A percentile compares a stretch with the other conserved stretches of the same genome.
phyloP scores from a whole-genome alignment of 1,140 invertebrate genomes.

The Papilio polytes region DNA sequence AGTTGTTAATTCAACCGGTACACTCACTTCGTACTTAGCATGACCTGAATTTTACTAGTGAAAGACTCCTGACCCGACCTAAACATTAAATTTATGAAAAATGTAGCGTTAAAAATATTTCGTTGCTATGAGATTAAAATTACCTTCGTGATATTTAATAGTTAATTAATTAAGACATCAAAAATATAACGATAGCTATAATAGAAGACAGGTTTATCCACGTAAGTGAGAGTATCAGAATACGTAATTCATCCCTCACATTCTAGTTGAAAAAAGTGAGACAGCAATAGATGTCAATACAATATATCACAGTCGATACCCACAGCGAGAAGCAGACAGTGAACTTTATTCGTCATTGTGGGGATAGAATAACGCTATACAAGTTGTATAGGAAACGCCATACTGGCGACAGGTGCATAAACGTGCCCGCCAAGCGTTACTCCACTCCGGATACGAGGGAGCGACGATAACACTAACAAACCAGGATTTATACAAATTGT shows the following conservation, averaged over 20 bases:
- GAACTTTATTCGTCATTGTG: slow-evolving; percentile 17
- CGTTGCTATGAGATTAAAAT: not conserved
- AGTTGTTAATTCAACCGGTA: slow-evolving; percentile 28
- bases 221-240: not conserved
- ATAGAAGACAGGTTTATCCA: not conserved
- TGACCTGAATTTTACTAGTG: slow-evolving; percentile 2
- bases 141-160: not conserved
- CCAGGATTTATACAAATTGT: slow-evolving; percentile 30
- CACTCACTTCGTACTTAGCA: not conserved
- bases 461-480: slow-evolving; percentile 61
- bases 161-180: not conserved
- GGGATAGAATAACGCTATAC: slow-evolving; percentile 22
- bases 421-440: slow-evolving; percentile 60
- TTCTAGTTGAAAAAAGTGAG: not conserved
- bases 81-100: not conserved
- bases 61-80: slow-evolving; percentile 24
- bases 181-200: not conserved
- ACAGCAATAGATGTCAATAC: not conserved
- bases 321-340: not conserved
- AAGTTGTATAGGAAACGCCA: slow-evolving; percentile 51
- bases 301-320: not conserved
- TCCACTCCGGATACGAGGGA: slow-evolving; percentile 66
- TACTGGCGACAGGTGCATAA: slow-evolving; percentile 71
- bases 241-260: not conserved
- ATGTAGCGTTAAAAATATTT: not conserved